A percentile compares a stretch with the other conserved stretches of the same genome.
Evolutionary conservation across 2,113 vertebrate genomes (phyloP).

Genomic region (Channa maculata): DNA sequence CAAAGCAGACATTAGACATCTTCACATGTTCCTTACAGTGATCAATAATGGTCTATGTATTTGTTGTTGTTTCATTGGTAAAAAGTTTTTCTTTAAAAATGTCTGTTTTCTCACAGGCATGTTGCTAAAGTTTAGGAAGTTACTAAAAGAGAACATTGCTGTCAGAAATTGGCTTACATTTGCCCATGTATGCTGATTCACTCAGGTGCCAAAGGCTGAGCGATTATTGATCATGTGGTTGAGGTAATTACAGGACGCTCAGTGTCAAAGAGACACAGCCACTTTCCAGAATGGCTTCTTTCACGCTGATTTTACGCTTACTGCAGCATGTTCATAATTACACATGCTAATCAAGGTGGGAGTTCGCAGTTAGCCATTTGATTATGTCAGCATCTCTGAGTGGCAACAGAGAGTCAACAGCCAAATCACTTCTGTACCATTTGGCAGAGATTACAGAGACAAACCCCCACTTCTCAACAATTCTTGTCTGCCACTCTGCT

Average conservation of each 20-base stretch:
- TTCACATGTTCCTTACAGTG: not conserved
- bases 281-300: constrained; percentile 53
- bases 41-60: not conserved
- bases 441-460: constrained; percentile 58
- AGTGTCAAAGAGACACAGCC: constrained; percentile 62
- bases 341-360: constrained; percentile 81
- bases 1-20: no score
- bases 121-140: not conserved
- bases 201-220: constrained; percentile 62
- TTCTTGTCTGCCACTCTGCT: constrained; percentile 31
- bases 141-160: not conserved
- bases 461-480: constrained; percentile 44
- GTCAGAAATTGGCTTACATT: constrained; percentile 15
- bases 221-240: constrained; percentile 66
- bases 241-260: constrained; percentile 69
- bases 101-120: no score
- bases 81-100: not conserved
- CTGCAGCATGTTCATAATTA: constrained; percentile 80
- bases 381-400: constrained; percentile 77
- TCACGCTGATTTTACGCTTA: constrained; percentile 68
- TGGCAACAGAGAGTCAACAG: constrained; percentile 69
- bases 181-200: constrained; percentile 52
- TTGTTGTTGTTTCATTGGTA: not conserved
- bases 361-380: constrained; percentile 75
- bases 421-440: constrained; percentile 66